Evolutionary conservation across 2,113 vertebrate genomes (phyloP).

Genomic region (Phalacrocorax pelagicus): DNA sequence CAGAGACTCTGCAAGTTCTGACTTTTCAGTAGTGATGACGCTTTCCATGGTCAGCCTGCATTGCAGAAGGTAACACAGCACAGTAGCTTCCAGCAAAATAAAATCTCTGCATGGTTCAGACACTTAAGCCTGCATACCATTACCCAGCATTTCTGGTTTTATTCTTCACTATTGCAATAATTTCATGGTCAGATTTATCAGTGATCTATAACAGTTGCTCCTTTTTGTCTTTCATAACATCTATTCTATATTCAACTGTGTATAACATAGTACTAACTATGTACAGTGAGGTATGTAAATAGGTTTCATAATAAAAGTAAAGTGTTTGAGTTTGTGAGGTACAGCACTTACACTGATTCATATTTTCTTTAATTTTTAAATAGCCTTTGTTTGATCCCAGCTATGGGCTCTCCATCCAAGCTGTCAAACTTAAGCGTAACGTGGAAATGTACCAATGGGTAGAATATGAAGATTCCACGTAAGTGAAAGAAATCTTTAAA

Average conservation of each 20-base stretch:
- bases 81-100: neutral
- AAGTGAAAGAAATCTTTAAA: constrained; percentile 19
- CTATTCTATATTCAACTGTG: neutral
- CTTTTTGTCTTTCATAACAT: neutral
- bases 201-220: neutral
- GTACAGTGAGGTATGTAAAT: neutral
- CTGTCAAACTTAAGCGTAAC: constrained; percentile 88
- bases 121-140: neutral
- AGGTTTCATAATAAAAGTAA: neutral
- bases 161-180: neutral
- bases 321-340: neutral
- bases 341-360: neutral
- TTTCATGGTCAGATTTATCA: neutral
- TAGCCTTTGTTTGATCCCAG: constrained; percentile 94
- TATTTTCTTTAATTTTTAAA: neutral
- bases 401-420: constrained; percentile 86
- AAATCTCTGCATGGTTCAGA: neutral
- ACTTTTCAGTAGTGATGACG: neutral
- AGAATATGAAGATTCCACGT: constrained; percentile 89
- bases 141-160: neutral
- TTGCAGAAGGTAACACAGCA: neutral
- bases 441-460: constrained; percentile 99
- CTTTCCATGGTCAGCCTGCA: neutral
- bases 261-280: neutral
- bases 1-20: neutral